Percentiles rank a stretch among this genome's conserved stretches.
Evolutionary conservation across 2,113 vertebrate genomes (phyloP).

Genomic region (Empidonax traillii): DNA sequence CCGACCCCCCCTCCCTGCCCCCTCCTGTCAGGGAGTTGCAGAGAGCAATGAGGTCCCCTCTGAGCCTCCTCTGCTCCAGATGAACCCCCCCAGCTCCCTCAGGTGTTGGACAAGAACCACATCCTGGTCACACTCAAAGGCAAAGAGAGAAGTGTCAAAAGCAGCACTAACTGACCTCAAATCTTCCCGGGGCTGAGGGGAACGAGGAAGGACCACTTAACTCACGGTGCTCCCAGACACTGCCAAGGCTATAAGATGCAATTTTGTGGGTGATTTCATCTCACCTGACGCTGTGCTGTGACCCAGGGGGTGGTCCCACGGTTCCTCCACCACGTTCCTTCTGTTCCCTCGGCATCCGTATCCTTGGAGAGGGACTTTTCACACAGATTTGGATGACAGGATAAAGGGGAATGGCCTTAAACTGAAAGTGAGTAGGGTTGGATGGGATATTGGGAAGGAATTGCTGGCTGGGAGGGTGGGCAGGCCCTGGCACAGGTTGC

Average conservation of each 20-base stretch:
- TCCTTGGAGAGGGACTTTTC: neutral
- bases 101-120: neutral
- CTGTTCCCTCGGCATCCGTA: neutral
- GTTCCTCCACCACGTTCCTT: neutral
- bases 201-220: neutral
- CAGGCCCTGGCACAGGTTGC: fast-evolving
- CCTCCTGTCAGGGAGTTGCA: neutral
- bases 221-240: neutral
- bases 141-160: neutral
- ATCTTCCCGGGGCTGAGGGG: neutral
- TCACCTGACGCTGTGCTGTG: neutral
- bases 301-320: neutral
- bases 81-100: neutral
- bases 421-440: neutral
- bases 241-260: neutral
- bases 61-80: neutral
- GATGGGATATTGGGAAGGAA: neutral
- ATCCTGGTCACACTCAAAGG: neutral
- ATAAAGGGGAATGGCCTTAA: neutral
- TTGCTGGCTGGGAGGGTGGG: neutral
- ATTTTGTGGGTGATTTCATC: neutral
- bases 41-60: neutral
- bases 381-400: too few relatives aligned
- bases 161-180: neutral
- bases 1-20: too few relatives aligned